phyloP scores from a whole-genome alignment of 2,797 vertebrate species.

The Psittacula derbiana region DNA sequence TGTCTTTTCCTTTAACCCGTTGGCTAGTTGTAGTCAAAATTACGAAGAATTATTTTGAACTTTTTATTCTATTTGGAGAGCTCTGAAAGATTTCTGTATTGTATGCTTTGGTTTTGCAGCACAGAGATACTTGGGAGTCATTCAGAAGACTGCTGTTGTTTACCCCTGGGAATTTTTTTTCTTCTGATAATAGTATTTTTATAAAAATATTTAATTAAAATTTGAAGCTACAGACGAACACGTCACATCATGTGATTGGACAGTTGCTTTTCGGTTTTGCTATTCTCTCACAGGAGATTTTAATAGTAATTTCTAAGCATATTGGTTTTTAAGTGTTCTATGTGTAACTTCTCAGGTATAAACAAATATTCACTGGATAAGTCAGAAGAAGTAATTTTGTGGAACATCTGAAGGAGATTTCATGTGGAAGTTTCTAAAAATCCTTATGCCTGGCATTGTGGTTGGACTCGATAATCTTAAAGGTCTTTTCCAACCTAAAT shows the following conservation, averaged over 20 bases:
- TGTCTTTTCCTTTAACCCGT: neutral
- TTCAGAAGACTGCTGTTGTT: neutral
- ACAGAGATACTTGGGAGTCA: neutral
- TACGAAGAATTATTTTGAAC: neutral
- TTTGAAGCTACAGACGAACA: neutral
- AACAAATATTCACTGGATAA: neutral
- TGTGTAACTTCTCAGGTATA: neutral
- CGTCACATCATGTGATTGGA: neutral
- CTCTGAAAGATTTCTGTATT: neutral
- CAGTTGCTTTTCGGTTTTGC: neutral
- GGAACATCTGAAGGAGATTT: neutral
- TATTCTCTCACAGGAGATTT: neutral
- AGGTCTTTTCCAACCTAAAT: neutral
- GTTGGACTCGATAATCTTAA: neutral
- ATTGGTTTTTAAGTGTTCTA: neutral
- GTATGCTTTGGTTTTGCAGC: neutral
- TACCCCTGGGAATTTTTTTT: neutral
- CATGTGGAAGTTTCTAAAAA: neutral
- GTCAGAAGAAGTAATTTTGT: neutral
- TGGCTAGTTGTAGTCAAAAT: neutral
- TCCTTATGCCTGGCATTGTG: neutral
- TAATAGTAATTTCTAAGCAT: neutral
- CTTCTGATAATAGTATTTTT: neutral
- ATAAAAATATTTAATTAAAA: neutral
- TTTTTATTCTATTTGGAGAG: neutral